phyloP scores from a whole-genome alignment of 2,113 vertebrate species.

The Potamarius usumacintae region DNA sequence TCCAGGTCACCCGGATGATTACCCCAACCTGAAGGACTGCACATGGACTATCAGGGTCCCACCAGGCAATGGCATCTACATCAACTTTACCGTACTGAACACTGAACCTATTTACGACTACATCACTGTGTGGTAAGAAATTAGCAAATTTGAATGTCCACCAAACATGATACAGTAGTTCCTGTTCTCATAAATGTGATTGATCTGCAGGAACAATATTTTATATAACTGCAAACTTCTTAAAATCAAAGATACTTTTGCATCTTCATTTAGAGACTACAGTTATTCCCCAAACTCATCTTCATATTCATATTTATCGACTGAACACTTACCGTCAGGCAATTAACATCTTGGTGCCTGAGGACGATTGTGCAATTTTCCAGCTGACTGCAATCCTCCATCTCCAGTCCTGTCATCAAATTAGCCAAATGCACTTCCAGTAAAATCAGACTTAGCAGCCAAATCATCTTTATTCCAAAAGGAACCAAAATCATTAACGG shows the following conservation, averaged over 20 bases:
- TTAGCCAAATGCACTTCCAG: conserved; percentile 5
- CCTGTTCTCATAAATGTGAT: neutral
- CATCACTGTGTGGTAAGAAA: conserved; percentile 92
- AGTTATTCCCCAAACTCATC: neutral
- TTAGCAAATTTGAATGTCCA: neutral
- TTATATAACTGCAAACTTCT: neutral
- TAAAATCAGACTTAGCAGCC: conserved; percentile 12
- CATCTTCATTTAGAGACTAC: neutral
- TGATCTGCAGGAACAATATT: neutral
- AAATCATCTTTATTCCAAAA: neutral
- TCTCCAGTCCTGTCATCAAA: conserved; percentile 15
- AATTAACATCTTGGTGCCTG: neutral
- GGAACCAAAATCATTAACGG: neutral
- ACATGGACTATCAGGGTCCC: conserved; percentile 92
- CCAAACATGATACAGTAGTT: neutral
- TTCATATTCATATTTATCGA: neutral
- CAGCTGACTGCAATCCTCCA: conserved; percentile 13
- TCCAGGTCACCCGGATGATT: conserved; percentile 94
- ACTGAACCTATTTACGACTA: conserved; percentile 98
- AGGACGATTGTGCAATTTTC: conserved; percentile 2
- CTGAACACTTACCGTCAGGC: neutral
- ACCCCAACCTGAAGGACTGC: conserved; percentile 96
- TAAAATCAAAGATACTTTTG: neutral
- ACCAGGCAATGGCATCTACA: conserved; percentile 91
- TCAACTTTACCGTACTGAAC: conserved; percentile 95